These are phyloP conservation scores for Anoura caudifer DNA, from an alignment of 2,113 vertebrate species.

Conservation along the genomic window DNA sequence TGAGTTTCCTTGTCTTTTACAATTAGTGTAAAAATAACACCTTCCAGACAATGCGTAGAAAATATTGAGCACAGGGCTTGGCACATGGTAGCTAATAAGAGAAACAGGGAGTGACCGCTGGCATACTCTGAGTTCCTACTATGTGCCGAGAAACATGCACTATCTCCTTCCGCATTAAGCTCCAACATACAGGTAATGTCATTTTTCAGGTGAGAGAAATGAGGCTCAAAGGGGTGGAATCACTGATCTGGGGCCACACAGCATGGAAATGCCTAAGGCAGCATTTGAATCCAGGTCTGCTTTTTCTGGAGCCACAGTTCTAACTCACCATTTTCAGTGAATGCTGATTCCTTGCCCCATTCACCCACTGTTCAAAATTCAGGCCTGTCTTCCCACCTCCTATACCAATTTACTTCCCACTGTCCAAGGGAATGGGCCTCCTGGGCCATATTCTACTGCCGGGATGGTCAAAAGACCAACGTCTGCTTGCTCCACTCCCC, in stretches of 20 bases:
- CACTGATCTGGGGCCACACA: background rate
- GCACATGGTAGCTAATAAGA: accelerated
- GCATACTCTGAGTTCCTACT: background rate
- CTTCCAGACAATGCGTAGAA: background rate
- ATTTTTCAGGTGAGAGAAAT: background rate
- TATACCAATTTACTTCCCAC: background rate
- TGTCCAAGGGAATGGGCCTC: background rate
- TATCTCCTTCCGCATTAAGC: background rate
- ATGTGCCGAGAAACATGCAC: background rate
- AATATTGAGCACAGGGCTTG: accelerated
- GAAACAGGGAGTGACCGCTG: background rate
- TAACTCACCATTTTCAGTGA: background rate
- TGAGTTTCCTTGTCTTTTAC: background rate
- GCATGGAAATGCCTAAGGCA: background rate
- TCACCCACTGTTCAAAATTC: background rate
- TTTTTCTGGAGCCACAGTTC: background rate
- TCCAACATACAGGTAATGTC: background rate
- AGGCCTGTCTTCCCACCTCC: background rate
- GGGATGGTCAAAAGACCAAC: background rate
- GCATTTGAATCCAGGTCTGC: background rate
- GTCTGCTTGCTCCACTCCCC: background rate
- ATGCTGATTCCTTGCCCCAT: background rate
- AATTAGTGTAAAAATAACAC: background rate
- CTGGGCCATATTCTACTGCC: accelerated
- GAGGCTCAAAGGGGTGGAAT: background rate